These are phyloP conservation scores for Drosophila truncata DNA, from an alignment of 1,140 invertebrate species.

Conservation along the genomic window DNA sequence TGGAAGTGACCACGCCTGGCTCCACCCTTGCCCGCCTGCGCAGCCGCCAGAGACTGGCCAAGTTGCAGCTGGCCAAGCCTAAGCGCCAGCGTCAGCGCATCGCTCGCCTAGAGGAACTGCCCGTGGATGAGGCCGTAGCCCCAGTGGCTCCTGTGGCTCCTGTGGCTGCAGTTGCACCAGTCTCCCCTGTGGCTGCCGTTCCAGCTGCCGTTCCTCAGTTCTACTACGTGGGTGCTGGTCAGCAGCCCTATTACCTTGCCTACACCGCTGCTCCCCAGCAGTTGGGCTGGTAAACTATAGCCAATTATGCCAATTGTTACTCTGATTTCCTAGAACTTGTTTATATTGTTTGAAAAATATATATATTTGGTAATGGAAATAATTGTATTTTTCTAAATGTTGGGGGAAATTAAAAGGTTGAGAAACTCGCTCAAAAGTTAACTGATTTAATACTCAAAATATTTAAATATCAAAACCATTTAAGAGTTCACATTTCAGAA, in stretches of 20 bases:
- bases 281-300: conserved; percentile 52
- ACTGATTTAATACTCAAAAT: background rate
- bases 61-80: conserved; percentile 58
- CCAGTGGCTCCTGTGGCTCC: conserved; percentile 25
- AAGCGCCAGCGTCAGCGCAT: conserved; percentile 50
- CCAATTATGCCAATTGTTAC: background rate
- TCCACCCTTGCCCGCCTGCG: conserved; percentile 53
- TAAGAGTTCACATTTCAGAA: background rate
- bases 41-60: conserved; percentile 59
- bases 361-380: conserved; percentile 10
- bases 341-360: conserved; percentile 8
- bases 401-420: background rate
- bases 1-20: conserved; percentile 53
- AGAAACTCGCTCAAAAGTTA: background rate
- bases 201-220: conserved; percentile 45
- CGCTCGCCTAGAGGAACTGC: conserved; percentile 67
- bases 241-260: conserved; percentile 64
- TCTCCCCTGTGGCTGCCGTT: conserved; percentile 14
- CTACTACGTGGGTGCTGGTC: conserved; percentile 50
- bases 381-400: background rate
- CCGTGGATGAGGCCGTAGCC: conserved; percentile 37
- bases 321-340: conserved; percentile 5
- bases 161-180: background rate
- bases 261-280: conserved; percentile 60
- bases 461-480: background rate